Conservation (phyloP, 2,113 vertebrate species). For the Cervus canadensis region DNA sequence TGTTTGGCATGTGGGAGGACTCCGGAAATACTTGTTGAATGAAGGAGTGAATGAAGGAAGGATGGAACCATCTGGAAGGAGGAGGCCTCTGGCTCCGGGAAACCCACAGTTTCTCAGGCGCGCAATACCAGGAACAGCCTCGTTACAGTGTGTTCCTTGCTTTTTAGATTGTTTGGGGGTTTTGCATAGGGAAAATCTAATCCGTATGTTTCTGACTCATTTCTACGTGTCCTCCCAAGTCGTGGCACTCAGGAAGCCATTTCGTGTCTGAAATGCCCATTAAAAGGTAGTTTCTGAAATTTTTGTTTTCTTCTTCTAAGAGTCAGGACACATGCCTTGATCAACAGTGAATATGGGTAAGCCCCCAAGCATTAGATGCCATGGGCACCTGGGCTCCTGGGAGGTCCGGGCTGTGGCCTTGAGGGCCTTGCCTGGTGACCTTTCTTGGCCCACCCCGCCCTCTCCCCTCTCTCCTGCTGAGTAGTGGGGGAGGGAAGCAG, state of each 20-base stretch:
- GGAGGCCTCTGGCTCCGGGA: neutral
- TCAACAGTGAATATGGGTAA: too few species aligned
- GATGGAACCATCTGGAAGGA: too few species aligned
- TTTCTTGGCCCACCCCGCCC: neutral
- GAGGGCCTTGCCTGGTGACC: rapidly evolving
- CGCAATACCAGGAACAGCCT: neutral
- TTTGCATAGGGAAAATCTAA: neutral
- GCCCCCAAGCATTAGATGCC: neutral
- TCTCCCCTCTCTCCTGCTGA: neutral
- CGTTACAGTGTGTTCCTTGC: neutral
- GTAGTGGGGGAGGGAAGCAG: neutral
- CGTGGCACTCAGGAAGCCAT: neutral
- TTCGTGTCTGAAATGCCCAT: neutral
- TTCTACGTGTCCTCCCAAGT: neutral
- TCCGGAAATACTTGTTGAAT: rapidly evolving
- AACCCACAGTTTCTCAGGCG: neutral
- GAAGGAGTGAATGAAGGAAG: neutral
- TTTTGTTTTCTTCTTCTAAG: neutral
- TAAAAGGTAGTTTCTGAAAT: neutral
- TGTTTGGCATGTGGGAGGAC: neutral
- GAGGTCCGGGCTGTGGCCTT: neutral
- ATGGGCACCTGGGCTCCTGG: neutral
- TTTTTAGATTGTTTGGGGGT: neutral
- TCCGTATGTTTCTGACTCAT: neutral
- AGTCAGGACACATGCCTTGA: neutral